A percentile compares a stretch with the other conserved stretches of the same genome.
Evolutionary conservation across 2,888 invertebrate species (phyloP).

Genomic region (Ormyrus nitidulus): DNA sequence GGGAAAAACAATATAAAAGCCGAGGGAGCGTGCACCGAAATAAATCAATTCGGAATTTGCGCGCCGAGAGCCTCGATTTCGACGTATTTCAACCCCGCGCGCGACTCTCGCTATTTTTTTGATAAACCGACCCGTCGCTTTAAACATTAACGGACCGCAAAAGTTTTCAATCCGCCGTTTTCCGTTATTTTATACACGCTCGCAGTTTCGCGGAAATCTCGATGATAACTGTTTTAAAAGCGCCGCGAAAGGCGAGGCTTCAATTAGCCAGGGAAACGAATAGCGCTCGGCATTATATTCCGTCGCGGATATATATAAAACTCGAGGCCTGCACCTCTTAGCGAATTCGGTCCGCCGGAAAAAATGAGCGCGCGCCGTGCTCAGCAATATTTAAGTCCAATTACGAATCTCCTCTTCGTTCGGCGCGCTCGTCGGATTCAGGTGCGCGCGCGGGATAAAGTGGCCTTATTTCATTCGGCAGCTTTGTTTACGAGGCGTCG

Average conservation of each 20-base stretch:
- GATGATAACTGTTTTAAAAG: no score
- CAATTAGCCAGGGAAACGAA: no score
- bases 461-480: constrained; percentile 59
- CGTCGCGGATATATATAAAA: constrained; percentile 6
- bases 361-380: constrained; percentile 32
- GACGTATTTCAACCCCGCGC: no score
- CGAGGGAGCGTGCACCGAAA: constrained; percentile 10
- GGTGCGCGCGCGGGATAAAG: constrained; percentile 37
- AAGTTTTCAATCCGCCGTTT: no score
- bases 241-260: no score
- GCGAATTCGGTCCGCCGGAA: constrained; percentile 30
- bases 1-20: constrained; percentile 32
- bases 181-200: no score
- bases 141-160: no score
- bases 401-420: constrained; percentile 46
- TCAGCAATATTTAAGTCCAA: constrained; percentile 61
- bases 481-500: constrained; percentile 60
- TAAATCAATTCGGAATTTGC: constrained; percentile 6
- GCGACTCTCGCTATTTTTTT: no score
- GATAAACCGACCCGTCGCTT: no score
- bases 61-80: no score
- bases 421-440: constrained; percentile 16
- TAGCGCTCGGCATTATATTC: not conserved
- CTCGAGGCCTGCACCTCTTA: not conserved
- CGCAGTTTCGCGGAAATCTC: no score